Base-by-base conservation (phyloP, 2,888 invertebrate species). In the Plebejus anna region DNA sequence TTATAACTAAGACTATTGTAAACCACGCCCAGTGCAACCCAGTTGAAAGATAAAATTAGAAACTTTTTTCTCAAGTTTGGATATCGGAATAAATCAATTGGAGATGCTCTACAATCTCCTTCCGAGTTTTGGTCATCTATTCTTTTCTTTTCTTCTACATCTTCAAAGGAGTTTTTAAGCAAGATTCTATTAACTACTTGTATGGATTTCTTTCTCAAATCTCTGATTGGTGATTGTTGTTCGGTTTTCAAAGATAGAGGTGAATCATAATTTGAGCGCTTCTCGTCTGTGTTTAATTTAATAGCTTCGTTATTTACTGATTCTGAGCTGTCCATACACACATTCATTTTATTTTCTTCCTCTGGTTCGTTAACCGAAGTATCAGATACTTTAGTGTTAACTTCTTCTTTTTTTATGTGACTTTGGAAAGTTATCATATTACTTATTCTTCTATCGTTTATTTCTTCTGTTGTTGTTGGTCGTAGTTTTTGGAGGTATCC, bases 1-100 rank as follows among this genome's bases (percentile, higher is more conserved):
- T 96, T 96, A 82, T 96, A 96, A 81, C 96, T 95, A 75, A 96
- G 88, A 77, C 96, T 95, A 82, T 96, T 96, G 85, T 96, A 96
- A 2, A 96, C 96, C 0, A 96, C 95, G n/a, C 96, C 96, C 77
- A 96, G 90, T 59, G 95, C 95, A 6, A 96, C 94, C 96, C 96
- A 96, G 82, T 95, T 95, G 80, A 96, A 95, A 0, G 95, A 95
- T 38, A 96, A 87, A 75, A 96, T 92, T 42, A 96, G 91, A 80
- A 96, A 96, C 83, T 96, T 96, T 82, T 95, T 96, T 72, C 96
- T 90, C 79, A 96, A 95, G 85, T 96, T 96, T 0, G 96, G 95
- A 84, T 96, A 95, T 81, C 94, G 90, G 78, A 96, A 94, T 70
- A 96, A 88, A 83, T 96, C 96, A 83, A 96, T 84, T 0, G 94